These are phyloP conservation scores for Penaeus japonicus DNA, from an alignment of 1,140 invertebrate genomes.

Conservation along the genomic window DNA sequence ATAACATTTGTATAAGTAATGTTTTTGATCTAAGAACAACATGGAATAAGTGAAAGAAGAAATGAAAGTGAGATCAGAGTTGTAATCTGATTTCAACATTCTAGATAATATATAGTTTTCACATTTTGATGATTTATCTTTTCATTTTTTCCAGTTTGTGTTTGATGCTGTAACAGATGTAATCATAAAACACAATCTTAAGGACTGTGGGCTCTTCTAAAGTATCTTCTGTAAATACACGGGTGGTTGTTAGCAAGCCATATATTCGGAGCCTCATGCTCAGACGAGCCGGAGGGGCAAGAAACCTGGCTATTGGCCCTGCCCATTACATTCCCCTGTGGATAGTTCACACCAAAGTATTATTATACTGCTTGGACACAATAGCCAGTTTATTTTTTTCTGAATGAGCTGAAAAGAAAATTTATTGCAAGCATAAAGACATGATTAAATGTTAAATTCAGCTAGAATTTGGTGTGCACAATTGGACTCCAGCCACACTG, in stretches of 20 bases:
- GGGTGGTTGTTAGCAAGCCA: background rate
- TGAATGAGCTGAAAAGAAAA: no score
- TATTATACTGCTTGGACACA: conserved; percentile 36
- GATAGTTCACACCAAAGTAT: conserved; percentile 42
- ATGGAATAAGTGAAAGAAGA: no score
- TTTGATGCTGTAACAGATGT: conserved; percentile 93
- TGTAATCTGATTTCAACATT: no score
- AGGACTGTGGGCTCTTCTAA: conserved; percentile 85
- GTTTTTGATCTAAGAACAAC: no score
- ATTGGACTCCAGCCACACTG: conserved; percentile 1
- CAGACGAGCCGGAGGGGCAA: no score
- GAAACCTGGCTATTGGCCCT: no score
- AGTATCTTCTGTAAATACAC: background rate
- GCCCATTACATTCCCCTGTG: conserved; percentile 20
- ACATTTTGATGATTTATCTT: background rate
- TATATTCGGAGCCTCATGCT: background rate
- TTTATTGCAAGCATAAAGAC: no score
- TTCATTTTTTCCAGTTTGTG: conserved; percentile 73
- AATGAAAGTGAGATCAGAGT: no score
- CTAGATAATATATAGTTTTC: background rate
- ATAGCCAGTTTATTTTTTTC: background rate
- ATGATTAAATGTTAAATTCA: no score
- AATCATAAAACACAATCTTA: conserved; percentile 92
- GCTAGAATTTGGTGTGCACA: conserved; percentile 15
- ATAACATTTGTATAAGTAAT: background rate